These are phyloP conservation scores for Ornithoptera alexandrae DNA, from an alignment of 2,888 invertebrate species.

Conservation along the genomic window DNA sequence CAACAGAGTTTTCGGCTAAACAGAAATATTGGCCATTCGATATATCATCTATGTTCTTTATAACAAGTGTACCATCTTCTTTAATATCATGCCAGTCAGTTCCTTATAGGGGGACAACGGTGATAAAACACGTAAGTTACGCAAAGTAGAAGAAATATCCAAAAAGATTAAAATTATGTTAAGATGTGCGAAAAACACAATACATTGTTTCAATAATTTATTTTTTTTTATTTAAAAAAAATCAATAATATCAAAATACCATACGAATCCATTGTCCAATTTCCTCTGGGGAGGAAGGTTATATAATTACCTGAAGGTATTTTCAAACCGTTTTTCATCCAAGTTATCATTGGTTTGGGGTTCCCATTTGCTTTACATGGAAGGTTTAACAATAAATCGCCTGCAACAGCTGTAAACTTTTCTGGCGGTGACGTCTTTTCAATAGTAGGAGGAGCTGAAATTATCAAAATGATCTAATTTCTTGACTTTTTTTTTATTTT, in stretches of 20 bases:
- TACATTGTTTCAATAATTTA: too few relatives aligned
- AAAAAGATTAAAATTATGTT: too few relatives aligned
- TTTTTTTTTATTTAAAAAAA: too few relatives aligned
- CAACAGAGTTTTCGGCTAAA: conserved; percentile 45
- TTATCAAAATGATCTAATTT: neutral
- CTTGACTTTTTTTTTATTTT: neutral
- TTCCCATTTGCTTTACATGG: conserved; percentile 48
- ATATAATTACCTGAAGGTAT: conserved; percentile 44
- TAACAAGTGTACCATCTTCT: conserved; percentile 48
- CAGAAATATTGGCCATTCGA: conserved; percentile 47
- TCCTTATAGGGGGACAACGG: conserved; percentile 37
- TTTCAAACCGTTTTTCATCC: conserved; percentile 42
- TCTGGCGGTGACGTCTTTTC: conserved; percentile 29
- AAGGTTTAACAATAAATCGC: conserved; percentile 43
- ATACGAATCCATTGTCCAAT: too few relatives aligned
- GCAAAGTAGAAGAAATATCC: too few relatives aligned
- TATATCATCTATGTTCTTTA: conserved; percentile 43
- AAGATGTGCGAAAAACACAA: too few relatives aligned
- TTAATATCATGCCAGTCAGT: conserved; percentile 47
- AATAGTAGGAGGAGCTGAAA: conserved; percentile 50
- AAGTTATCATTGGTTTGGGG: conserved; percentile 49
- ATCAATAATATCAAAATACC: too few relatives aligned
- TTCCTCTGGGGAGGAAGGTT: too few relatives aligned
- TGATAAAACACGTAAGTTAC: neutral
- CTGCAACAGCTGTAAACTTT: conserved; percentile 37